Evolutionary conservation across 2,113 vertebrate species (phyloP).

Genomic region (Penelope pileata): DNA sequence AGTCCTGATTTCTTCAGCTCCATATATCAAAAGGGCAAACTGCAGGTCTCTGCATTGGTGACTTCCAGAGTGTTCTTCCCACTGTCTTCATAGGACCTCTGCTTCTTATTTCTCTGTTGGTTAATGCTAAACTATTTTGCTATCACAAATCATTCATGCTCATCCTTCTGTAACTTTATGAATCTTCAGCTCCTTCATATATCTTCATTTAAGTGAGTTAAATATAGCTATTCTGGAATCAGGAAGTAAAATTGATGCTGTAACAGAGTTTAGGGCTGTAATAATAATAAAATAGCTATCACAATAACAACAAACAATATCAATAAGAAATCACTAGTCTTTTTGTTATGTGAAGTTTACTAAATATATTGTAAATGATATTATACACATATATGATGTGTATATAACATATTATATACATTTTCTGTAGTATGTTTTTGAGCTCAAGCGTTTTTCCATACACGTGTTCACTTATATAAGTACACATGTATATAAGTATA

Average conservation of each 20-base stretch:
- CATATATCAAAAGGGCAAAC: background rate
- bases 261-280: background rate
- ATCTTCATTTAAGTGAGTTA: slow-evolving; percentile 57
- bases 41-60: background rate
- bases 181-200: slow-evolving; percentile 60
- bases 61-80: background rate
- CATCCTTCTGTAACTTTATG: slow-evolving; percentile 59
- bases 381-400: background rate
- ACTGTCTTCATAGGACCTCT: background rate
- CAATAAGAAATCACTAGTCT: background rate
- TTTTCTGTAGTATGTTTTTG: background rate
- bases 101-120: slow-evolving; percentile 49
- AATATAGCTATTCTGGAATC: slow-evolving; percentile 37
- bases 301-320: background rate
- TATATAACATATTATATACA: accelerated
- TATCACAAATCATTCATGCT: slow-evolving; percentile 36
- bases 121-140: slow-evolving; percentile 49
- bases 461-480: accelerated
- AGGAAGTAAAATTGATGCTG: background rate
- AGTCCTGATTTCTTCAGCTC: background rate
- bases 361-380: background rate
- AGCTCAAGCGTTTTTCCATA: background rate
- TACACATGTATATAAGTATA: too few species aligned
- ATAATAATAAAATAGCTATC: background rate
- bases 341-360: background rate